These are phyloP conservation scores for Phodopus roborovskii DNA, from an alignment of 2,113 vertebrate species.

Conservation along the genomic window DNA sequence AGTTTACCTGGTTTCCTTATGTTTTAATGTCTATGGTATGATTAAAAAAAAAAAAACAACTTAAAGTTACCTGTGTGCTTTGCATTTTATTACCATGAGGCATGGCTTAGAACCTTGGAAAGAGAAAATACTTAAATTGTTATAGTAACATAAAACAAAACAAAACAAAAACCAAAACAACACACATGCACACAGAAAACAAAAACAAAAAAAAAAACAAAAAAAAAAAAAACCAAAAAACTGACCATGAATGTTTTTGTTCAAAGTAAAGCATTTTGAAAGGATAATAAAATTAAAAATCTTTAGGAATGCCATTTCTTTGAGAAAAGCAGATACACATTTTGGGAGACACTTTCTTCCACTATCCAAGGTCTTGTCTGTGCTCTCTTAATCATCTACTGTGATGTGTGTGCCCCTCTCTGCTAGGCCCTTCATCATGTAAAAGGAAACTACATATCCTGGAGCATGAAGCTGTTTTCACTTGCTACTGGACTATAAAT, in stretches of 20 bases:
- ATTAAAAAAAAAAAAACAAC: neutral
- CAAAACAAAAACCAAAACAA: too few species aligned
- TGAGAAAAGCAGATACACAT: neutral
- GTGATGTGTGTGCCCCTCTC: neutral
- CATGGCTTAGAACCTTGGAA: neutral
- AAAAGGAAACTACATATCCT: conserved; percentile 6
- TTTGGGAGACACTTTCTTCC: conserved; percentile 1
- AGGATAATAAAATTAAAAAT: conserved; percentile 31
- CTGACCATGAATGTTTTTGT: conserved; percentile 28
- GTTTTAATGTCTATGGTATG: neutral
- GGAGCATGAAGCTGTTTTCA: neutral
- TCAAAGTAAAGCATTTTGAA: conserved; percentile 53
- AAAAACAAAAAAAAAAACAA: too few species aligned
- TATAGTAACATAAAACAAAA: neutral
- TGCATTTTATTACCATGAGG: neutral
- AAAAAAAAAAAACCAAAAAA: neutral
- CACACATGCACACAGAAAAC: too few species aligned
- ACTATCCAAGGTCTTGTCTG: conserved; percentile 15
- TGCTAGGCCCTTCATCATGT: neutral
- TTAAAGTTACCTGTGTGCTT: neutral
- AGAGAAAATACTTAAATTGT: conserved; percentile 31
- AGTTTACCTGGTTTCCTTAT: neutral
- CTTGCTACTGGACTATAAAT: neutral
- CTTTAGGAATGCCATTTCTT: neutral
- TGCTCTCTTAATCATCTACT: too few species aligned